Base-by-base conservation (phyloP, 1,140 invertebrate genomes). In the Octopus bimaculoides region DNA sequence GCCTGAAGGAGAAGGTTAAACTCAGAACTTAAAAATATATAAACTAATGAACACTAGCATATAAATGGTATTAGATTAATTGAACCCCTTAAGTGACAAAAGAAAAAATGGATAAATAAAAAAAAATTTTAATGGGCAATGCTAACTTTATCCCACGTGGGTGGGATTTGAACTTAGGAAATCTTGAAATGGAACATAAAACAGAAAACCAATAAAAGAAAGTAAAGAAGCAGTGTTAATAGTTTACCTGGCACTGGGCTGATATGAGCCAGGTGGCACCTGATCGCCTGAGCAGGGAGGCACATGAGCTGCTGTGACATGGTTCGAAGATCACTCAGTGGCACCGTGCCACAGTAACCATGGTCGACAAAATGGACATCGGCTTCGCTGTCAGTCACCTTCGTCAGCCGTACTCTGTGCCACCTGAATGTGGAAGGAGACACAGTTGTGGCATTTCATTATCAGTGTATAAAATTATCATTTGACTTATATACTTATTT, bases 231-330 rank as follows among this genome's bases (percentile, higher is more conserved):
- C 26, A 41, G 26, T 2, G 26, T 41, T 41, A 41, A 3, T 9
- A 56, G 69, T 78, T 41, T 83, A 86, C 84, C 83, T 75, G 69
- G 81, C 1, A 66, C 61, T 26, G 86, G 85, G 54, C 81, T 77
- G 9, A 87, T 73, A 78, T 84, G 71, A 26, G 83, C 81, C 10
- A 87, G 69, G 61, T 82, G 17, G 79, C 85, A 86, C 66, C 86
- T 85, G 74, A 87, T 86, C 8, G 86, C 86, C 78, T 86, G 85
- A 52, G 84, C 81, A 54, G 86, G 86, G 8, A 87, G 76, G 8
- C 80, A 75, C 10, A 77, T 78, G 75, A 77, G 84, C 41, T 85
- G 80, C 41, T 81, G 71, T 7, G 83, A 82, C 14, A 86, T 55
- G 41, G 56, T 78, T 10, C 54, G 55, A 52, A 86, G 74, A 10